Percentiles rank a stretch among this genome's conserved stretches.
These are phyloP conservation scores for Brachionus paranguensis DNA, from an alignment of 1,140 invertebrate species.

Conservation along the genomic window DNA sequence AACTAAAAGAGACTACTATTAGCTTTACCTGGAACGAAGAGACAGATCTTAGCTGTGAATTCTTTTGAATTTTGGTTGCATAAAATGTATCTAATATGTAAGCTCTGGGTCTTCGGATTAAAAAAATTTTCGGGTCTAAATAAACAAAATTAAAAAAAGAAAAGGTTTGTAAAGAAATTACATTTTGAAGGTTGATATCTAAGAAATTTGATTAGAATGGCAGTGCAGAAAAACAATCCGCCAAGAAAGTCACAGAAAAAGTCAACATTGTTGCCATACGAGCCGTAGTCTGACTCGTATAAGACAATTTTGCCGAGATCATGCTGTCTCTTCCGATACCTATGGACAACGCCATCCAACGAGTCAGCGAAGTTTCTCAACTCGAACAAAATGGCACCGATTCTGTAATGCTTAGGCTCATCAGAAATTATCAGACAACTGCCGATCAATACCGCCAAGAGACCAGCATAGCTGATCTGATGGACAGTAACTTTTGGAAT, in stretches of 20 bases:
- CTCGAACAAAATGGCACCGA: too few species aligned
- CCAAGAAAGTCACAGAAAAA: neutral
- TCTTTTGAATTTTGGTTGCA: neutral
- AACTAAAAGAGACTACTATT: neutral
- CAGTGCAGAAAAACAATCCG: neutral
- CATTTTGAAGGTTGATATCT: neutral
- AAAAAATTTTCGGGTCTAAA: neutral
- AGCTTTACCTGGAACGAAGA: neutral
- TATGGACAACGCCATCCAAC: too few species aligned
- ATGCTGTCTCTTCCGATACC: too few species aligned
- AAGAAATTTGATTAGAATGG: constrained; percentile 17
- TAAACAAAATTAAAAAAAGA: neutral
- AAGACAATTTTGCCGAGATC: too few species aligned
- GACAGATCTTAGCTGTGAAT: neutral
- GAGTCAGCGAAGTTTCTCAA: too few species aligned
- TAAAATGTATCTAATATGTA: too few species aligned
- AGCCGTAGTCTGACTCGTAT: neutral
- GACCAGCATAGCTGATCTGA: too few species aligned
- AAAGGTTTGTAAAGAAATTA: neutral
- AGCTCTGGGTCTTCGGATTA: too few species aligned
- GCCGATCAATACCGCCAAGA: too few species aligned
- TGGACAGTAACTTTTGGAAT: too few species aligned
- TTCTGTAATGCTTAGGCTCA: too few species aligned
- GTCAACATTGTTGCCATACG: neutral
- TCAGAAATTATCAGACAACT: too few species aligned